Base-by-base conservation (phyloP, 2,888 invertebrate genomes). In the Brenthis daphne region DNA sequence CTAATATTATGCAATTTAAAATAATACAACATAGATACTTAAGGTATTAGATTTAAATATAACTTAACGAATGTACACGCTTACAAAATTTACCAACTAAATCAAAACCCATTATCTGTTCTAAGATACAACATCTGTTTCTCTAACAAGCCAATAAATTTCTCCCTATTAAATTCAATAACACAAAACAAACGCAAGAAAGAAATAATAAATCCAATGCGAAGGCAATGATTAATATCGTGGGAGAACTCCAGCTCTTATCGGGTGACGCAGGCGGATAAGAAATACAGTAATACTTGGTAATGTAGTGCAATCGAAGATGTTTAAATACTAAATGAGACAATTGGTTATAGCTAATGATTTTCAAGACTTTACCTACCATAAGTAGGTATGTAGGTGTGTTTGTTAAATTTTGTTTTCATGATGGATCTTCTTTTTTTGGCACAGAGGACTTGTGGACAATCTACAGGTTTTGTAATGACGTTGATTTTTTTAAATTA, bases 221-320 rank as follows among this genome's bases (percentile, higher is more conserved):
- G 79, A 77, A 77, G 74, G 71, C 80, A 72, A 85, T 87, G 89
- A 88, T 88, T 87, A 85, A 88, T 88, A 86, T 83, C 84, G 78
- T 69, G 68, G 72, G 73, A 74, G 77, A 77, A 77, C 77, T 81
- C 77, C 71, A 69, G 75, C 76, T 79, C 79, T 86, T 87, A 87
- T 85, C 84, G 77, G 76, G 68, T 74, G 78, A 77, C 67, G 75
- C 69, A 67, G 73, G 72, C 64, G 80, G 80, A 80, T 81, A 81
- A 79, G 77, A 75, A 75, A 77, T 79, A 79, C 74, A 78, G 77
- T 73, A 75, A 77, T 79, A 79, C 75, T 76, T 77, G 74, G 79
- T 84, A 82, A 82, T 83, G 81, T 82, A 85, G 77, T 80, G 80
- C 77, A 68, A 64, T 53, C 71, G 58, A 64, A 20, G 76, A 74